A percentile compares a stretch with the other conserved stretches of the same genome.
Conservation (phyloP, 1,140 invertebrate genomes). For the Monomorium pharaonis region DNA sequence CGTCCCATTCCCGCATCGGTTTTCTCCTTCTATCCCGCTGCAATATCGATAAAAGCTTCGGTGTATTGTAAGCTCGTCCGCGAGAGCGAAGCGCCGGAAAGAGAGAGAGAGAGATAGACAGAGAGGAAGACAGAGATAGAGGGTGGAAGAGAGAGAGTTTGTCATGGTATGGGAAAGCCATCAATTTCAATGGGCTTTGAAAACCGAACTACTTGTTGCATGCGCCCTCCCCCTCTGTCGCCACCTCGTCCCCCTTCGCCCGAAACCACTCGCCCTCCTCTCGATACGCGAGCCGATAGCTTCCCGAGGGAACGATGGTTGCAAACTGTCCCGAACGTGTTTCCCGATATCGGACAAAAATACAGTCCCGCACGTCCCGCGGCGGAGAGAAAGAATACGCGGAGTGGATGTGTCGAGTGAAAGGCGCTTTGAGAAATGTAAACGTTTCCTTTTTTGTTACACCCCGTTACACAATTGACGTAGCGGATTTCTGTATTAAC, state of each 20-base stretch:
- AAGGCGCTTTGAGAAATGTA: slow-evolving; percentile 48
- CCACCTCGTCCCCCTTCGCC: slow-evolving; percentile 60
- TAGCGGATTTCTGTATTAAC: slow-evolving; percentile 17
- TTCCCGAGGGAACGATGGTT: slow-evolving; percentile 84
- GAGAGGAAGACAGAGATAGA: slow-evolving; percentile 79
- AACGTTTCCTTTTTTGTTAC: slow-evolving; percentile 36
- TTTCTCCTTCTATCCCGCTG: slow-evolving; percentile 69
- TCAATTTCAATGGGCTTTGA: slow-evolving; percentile 86
- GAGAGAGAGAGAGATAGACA: slow-evolving; percentile 71
- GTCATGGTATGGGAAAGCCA: slow-evolving; percentile 86
- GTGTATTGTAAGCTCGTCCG: slow-evolving; percentile 83
- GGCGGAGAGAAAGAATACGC: slow-evolving; percentile 17
- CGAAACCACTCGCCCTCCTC: slow-evolving; percentile 82
- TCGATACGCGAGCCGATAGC: slow-evolving; percentile 86
- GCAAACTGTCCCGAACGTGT: slow-evolving; percentile 77
- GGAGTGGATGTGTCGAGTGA: slow-evolving; percentile 22
- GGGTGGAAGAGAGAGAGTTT: slow-evolving; percentile 80
- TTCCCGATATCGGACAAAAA: slow-evolving; percentile 73
- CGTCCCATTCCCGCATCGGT: slow-evolving; percentile 34
- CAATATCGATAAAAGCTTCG: slow-evolving; percentile 85
- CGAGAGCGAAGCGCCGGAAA: slow-evolving; percentile 77
- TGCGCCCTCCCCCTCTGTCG: slow-evolving; percentile 73
- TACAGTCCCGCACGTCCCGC: slow-evolving; percentile 32
- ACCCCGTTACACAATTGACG: slow-evolving; percentile 31
- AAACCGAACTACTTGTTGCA: slow-evolving; percentile 86